phyloP scores from a whole-genome alignment of 2,888 invertebrate genomes.

The Cerceris ruficornis region DNA sequence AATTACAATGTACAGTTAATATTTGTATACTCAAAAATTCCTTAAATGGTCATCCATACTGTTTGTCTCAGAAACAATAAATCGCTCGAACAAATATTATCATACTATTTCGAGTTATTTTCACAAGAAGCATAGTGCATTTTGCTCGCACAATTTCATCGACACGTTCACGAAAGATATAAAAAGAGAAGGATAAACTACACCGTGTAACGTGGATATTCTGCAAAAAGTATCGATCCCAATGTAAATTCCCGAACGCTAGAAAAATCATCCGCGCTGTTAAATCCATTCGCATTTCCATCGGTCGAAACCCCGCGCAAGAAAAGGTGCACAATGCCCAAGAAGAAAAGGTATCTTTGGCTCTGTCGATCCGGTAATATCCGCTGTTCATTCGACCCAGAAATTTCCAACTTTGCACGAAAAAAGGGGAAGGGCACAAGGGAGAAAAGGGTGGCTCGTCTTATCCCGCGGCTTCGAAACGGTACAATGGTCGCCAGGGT shows the following conservation, averaged over 20 bases:
- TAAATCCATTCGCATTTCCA: constrained; percentile 29
- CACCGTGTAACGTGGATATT: no score
- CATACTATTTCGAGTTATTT: neutral
- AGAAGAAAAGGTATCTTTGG: constrained; percentile 19
- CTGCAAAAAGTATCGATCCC: no score
- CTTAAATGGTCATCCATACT: no score
- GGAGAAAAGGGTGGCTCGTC: neutral
- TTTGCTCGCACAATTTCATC: neutral
- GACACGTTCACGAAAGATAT: neutral
- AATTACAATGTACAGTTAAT: no score
- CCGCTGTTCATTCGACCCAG: constrained; percentile 33
- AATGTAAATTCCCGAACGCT: neutral
- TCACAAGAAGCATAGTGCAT: neutral
- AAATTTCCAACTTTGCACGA: constrained; percentile 26
- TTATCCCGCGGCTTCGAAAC: constrained; percentile 24
- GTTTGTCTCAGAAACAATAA: no score
- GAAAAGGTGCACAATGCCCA: constrained; percentile 19
- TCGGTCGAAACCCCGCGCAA: neutral
- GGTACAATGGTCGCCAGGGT: constrained; percentile 39
- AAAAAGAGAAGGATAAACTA: no score
- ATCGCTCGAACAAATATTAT: no score
- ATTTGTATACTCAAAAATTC: no score
- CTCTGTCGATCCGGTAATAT: constrained; percentile 35
- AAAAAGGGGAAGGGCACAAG: neutral
- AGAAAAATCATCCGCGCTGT: neutral